Evolutionary conservation across 2,113 vertebrate genomes (phyloP).

Genomic region (Gymnorhina tibicen): DNA sequence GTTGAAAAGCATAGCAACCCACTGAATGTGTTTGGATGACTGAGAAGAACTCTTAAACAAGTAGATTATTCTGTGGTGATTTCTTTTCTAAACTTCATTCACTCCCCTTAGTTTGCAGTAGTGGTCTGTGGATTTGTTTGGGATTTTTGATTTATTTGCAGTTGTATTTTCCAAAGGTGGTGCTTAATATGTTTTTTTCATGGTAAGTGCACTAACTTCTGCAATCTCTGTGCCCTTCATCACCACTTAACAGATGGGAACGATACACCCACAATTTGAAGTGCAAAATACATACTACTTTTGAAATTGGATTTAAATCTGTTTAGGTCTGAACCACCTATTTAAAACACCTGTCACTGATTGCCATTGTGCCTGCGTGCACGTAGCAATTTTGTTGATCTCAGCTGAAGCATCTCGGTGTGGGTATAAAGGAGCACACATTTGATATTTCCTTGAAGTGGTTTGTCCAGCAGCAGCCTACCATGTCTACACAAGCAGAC

Average conservation of each 20-base stretch:
- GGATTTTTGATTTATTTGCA: neutral
- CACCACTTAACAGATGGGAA: neutral
- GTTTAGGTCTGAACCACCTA: neutral
- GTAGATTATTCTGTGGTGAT: neutral
- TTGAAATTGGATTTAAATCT: neutral
- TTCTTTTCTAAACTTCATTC: neutral
- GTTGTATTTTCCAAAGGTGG: neutral
- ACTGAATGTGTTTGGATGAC: neutral
- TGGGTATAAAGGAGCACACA: neutral
- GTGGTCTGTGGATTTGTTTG: neutral
- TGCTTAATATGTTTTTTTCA: neutral
- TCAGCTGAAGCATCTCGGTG: neutral
- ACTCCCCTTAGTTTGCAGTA: neutral
- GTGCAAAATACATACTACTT: neutral
- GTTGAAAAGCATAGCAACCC: neutral
- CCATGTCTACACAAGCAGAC: neutral
- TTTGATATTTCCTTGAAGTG: neutral
- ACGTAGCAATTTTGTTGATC: neutral
- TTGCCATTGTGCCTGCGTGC: neutral
- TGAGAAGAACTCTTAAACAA: neutral
- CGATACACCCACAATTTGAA: neutral
- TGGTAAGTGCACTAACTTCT: neutral
- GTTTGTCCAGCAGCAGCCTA: neutral
- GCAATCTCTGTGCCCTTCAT: neutral
- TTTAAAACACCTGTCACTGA: neutral